Conservation (phyloP, 2,797 vertebrate genomes). For the Brachymystax lenok region DNA sequence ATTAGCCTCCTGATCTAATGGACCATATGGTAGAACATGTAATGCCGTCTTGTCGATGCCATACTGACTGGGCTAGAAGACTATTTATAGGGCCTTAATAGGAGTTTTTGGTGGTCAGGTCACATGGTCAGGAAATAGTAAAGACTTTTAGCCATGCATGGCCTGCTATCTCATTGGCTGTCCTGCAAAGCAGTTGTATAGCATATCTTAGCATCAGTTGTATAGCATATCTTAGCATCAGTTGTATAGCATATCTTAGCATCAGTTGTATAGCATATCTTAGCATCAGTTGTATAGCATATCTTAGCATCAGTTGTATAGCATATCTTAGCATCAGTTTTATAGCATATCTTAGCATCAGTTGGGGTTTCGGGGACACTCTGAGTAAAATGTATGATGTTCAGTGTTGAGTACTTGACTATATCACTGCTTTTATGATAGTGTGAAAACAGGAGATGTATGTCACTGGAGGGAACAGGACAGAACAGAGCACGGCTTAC, state of each 20-base stretch:
- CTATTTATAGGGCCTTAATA: not conserved
- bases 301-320: not conserved
- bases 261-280: too few species aligned
- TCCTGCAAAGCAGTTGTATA: not conserved
- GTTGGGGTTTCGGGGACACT: conserved; percentile 5
- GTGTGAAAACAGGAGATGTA: conserved; percentile 39
- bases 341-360: not conserved
- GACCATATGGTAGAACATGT: not conserved
- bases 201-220: too few species aligned
- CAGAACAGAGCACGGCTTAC: not conserved
- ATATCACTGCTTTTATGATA: conserved; percentile 47
- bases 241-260: too few species aligned
- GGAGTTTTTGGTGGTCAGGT: too few species aligned
- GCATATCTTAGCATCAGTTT: too few species aligned
- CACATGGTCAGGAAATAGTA: too few species aligned
- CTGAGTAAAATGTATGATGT: conserved; percentile 27
- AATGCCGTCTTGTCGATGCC: too few species aligned
- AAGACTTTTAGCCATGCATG: not conserved
- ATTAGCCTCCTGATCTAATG: not conserved
- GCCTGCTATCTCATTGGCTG: not conserved
- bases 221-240: too few species aligned
- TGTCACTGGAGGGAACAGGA: conserved; percentile 10
- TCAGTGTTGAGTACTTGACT: conserved; percentile 26
- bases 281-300: too few species aligned
- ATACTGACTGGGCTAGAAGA: not conserved